Percentiles rank a stretch among this genome's conserved stretches.
Evolutionary conservation across 92 coral and sea anemone species (phyloP).

Genomic region (Porites cylindrica): DNA sequence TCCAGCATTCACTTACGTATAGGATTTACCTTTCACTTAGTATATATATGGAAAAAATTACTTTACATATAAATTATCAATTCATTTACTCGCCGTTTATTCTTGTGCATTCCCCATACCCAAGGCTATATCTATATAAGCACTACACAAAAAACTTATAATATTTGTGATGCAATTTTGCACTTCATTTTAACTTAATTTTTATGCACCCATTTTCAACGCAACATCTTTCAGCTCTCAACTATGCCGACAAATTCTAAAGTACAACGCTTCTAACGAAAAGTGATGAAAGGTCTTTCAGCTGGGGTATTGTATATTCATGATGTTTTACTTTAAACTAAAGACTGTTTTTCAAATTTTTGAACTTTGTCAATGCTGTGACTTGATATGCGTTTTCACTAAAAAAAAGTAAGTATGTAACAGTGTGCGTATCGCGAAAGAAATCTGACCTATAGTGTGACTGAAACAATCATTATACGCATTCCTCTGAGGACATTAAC

Average conservation of each 20-base stretch:
- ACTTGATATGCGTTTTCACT: neutral
- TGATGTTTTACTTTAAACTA: neutral
- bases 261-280: neutral
- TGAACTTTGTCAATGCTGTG: neutral
- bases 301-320: neutral
- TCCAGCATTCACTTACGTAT: neutral
- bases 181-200: neutral
- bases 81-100: neutral
- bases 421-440: neutral
- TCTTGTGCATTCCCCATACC: neutral
- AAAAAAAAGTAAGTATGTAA: neutral
- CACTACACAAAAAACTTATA: neutral
- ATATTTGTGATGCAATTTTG: neutral
- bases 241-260: neutral
- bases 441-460: neutral
- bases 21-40: neutral
- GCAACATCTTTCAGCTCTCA: neutral
- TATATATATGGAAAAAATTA: neutral
- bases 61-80: neutral
- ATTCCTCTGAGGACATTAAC: constrained; percentile 95
- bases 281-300: neutral
- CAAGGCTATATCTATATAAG: neutral
- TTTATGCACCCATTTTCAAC: neutral
- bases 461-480: constrained; percentile 64
- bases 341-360: neutral